A percentile compares a stretch with the other conserved stretches of the same genome.
phyloP scores from a whole-genome alignment of 2,888 invertebrate species.

The Drosophila neoperkinsi region DNA sequence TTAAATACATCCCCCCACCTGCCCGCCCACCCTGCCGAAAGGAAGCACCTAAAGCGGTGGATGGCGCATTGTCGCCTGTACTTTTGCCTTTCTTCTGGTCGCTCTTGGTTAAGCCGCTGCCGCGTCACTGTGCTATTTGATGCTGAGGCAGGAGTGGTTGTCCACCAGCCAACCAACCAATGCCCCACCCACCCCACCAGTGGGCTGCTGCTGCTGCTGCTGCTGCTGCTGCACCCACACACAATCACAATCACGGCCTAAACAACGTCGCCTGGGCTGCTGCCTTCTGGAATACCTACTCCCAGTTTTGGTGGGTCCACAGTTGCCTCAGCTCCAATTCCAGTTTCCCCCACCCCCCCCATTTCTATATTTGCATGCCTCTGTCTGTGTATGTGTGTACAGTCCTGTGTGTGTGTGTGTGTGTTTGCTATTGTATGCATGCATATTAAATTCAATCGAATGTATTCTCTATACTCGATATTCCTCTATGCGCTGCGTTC shows the following conservation, averaged over 20 bases:
- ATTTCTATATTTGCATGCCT: conserved; percentile 31
- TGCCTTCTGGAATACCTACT: conserved; percentile 24
- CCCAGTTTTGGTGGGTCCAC: conserved; percentile 4
- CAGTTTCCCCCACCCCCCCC: conserved; percentile 14
- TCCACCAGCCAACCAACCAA: neutral
- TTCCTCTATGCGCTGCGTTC: conserved; percentile 38
- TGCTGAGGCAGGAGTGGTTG: conserved; percentile 39
- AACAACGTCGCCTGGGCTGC: conserved; percentile 43
- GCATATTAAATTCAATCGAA: conserved; percentile 84
- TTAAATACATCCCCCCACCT: neutral
- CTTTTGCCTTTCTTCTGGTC: conserved; percentile 60
- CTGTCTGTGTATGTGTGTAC: neutral
- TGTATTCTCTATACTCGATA: conserved; percentile 79
- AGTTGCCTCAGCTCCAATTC: conserved; percentile 13
- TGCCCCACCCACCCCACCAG: neutral
- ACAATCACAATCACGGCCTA: conserved; percentile 52
- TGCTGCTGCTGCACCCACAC: conserved; percentile 50
- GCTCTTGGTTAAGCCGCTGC: conserved; percentile 66
- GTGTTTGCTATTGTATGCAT: conserved; percentile 78
- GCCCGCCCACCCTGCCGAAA: neutral
- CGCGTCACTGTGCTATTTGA: conserved; percentile 47
- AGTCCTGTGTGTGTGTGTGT: conserved; percentile 30
- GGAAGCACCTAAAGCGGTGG: conserved; percentile 57
- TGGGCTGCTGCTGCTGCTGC: neutral
- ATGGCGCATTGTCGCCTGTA: conserved; percentile 43